Percentiles rank a stretch among this genome's conserved stretches.
phyloP scores from a whole-genome alignment of 2,888 invertebrate genomes.

The Achlya flavicornis region DNA sequence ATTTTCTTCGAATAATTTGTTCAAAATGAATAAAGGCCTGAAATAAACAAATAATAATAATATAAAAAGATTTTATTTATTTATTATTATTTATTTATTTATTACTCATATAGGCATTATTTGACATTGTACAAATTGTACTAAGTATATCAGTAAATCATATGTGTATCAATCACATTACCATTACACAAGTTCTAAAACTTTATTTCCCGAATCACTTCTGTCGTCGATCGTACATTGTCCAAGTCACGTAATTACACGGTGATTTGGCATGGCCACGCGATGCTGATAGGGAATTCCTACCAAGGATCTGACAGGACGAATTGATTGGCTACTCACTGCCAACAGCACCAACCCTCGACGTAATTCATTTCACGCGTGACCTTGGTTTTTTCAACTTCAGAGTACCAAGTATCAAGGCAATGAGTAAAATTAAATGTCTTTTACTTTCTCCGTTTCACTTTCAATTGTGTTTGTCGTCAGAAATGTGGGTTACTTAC shows the following conservation, averaged over 20 bases:
- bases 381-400: slow-evolving; percentile 3
- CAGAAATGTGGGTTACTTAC: background rate
- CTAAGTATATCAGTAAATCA: too few species aligned
- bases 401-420: background rate
- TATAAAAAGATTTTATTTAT: too few species aligned
- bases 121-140: too few species aligned
- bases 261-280: slow-evolving; percentile 51
- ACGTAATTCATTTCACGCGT: slow-evolving; percentile 11
- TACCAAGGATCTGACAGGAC: slow-evolving; percentile 43
- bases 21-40: too few species aligned
- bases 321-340: slow-evolving; percentile 32
- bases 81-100: too few species aligned
- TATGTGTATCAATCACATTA: too few species aligned
- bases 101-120: too few species aligned
- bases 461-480: background rate
- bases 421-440: background rate
- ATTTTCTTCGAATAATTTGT: too few species aligned
- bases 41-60: too few species aligned
- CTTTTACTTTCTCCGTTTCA: slow-evolving; percentile 1
- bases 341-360: background rate
- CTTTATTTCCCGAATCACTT: slow-evolving; percentile 27
- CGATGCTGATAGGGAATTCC: slow-evolving; percentile 29
- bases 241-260: slow-evolving; percentile 53
- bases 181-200: too few species aligned
- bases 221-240: slow-evolving; percentile 31